These are phyloP conservation scores for Drosophila ficusphila DNA, from an alignment of 1,140 invertebrate species.

Conservation along the genomic window DNA sequence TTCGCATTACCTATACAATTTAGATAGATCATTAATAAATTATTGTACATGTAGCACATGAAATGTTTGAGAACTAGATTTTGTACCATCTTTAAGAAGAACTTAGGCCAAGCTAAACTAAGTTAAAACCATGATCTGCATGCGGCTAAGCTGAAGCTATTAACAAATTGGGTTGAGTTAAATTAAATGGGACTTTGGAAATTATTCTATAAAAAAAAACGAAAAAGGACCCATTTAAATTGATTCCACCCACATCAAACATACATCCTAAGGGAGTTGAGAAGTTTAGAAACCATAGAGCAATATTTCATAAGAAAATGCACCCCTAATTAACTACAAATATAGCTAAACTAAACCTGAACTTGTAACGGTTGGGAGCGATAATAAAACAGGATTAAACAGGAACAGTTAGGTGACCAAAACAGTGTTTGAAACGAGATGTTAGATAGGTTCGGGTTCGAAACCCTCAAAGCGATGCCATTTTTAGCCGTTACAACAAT, in stretches of 20 bases:
- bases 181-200: background rate
- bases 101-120: slow-evolving; percentile 42
- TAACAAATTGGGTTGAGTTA: background rate
- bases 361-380: slow-evolving; percentile 60
- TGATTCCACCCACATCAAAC: slow-evolving; percentile 12
- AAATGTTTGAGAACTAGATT: slow-evolving; percentile 52
- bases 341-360: slow-evolving; percentile 18
- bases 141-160: slow-evolving; percentile 42
- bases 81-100: slow-evolving; percentile 53
- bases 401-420: slow-evolving; percentile 64
- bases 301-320: slow-evolving; percentile 44
- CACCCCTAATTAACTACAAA: slow-evolving; percentile 30
- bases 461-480: slow-evolving; percentile 60
- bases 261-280: slow-evolving; percentile 26
- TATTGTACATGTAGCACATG: slow-evolving; percentile 42
- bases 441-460: slow-evolving; percentile 47
- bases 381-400: slow-evolving; percentile 34
- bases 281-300: slow-evolving; percentile 36
- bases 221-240: background rate
- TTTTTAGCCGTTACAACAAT: slow-evolving; percentile 73
- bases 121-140: slow-evolving; percentile 48
- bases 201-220: background rate
- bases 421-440: slow-evolving; percentile 48
- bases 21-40: slow-evolving; percentile 64
- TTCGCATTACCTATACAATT: slow-evolving; percentile 37